phyloP scores from a whole-genome alignment of 2,797 vertebrate species.

The Microtus agrestis region DNA sequence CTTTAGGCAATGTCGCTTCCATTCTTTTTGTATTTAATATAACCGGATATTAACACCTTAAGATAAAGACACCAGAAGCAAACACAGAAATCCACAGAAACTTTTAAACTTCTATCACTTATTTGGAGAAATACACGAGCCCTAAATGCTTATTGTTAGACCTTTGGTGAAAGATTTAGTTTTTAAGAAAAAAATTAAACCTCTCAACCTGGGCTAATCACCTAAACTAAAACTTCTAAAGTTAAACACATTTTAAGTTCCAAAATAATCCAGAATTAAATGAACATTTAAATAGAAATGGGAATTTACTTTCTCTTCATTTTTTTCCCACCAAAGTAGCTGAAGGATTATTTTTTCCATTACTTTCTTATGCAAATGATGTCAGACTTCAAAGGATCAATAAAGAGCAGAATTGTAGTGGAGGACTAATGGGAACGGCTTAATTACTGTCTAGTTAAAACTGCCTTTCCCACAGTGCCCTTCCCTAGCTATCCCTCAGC shows the following conservation, averaged over 20 bases:
- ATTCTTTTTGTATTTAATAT: conserved; percentile 43
- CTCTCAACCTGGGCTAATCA: conserved; percentile 43
- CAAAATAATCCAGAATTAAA: conserved; percentile 46
- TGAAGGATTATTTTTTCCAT: conserved; percentile 34
- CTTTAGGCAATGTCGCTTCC: neutral
- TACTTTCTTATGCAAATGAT: conserved; percentile 35
- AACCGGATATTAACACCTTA: neutral
- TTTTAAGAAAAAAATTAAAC: conserved; percentile 62
- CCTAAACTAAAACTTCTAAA: conserved; percentile 17
- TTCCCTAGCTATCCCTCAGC: neutral
- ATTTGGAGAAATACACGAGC: conserved; percentile 56
- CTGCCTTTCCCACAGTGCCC: neutral
- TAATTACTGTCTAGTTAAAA: neutral
- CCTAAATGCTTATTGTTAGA: conserved; percentile 36
- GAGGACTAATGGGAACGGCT: neutral
- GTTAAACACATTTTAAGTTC: conserved; percentile 37
- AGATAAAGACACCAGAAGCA: conserved; percentile 6
- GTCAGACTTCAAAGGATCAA: conserved; percentile 21
- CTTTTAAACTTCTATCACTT: neutral
- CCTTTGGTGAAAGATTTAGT: neutral
- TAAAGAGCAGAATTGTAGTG: conserved; percentile 4
- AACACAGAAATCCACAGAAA: neutral
- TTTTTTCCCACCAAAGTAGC: conserved; percentile 20
- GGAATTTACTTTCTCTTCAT: conserved; percentile 64
- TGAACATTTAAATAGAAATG: conserved; percentile 65